Evolutionary conservation across 2,888 invertebrate species (phyloP), one percentile per base, ranked within the genome.

Genomic region (Drepana falcataria): DNA sequence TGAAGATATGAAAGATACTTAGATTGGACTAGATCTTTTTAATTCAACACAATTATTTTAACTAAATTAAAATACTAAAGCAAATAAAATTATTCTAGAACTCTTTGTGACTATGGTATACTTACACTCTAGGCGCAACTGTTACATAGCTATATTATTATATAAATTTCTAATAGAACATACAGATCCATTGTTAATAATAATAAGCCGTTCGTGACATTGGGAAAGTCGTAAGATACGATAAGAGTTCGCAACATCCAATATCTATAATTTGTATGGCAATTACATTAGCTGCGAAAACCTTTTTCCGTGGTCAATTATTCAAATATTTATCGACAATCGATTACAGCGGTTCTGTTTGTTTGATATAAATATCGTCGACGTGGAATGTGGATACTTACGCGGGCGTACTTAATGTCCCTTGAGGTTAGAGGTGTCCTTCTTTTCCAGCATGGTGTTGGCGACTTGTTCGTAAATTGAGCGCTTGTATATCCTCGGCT

Each of bases 401-500:
- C 44, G 48, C 41, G 51, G 51, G 2, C 47, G 34, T 40, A 49
- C 59, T 65, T 73, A 78, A 48, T 77, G 61, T 59, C 1, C 9
- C 9, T 44, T 44, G 9, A 9, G 44, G 1, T 75, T 74, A 21
- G 57, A 57, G 51, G 62, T 60, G 59, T 69, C 66, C 51, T 74
- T 75, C 49, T 77, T 73, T 52, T 83, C 75, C 35, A 90, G 66
- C 58, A 90, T 61, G 0, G 81, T 68, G 48, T 78, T 76, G 34
- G 85, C 72, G 7, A 91, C 80, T 61, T 81, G 72, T 54, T 88
- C 73, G 67, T 79, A 90, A 21, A 88, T 60, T 1, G 89, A 85
- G n/a, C 91, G 77, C 61, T 91, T 91, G 76, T 88, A 90, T 59
- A 91, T 90, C 37, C 91, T 75, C 0, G 88, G 85, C 58, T 91